Percentiles rank a stretch among this genome's conserved stretches.
Conservation (phyloP, 2,888 invertebrate genomes). For the Agrotis segetum region DNA sequence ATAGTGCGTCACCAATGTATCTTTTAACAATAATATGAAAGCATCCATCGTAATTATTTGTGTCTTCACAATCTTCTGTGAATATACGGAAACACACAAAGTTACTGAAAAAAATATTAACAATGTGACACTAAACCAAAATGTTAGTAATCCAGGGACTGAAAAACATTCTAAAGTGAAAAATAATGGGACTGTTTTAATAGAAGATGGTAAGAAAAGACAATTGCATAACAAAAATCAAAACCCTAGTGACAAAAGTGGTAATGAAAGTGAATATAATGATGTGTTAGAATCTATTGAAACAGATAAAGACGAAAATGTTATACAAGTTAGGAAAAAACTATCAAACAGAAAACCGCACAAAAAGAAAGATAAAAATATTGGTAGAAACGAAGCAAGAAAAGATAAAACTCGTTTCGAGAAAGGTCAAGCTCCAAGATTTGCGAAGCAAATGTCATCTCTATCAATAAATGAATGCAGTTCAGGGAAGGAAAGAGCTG, state of each 20-base stretch:
- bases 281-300: not conserved
- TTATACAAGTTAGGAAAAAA: not conserved
- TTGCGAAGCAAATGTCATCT: not conserved
- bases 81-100: conserved; percentile 1
- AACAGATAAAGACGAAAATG: not conserved
- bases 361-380: not conserved
- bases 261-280: not conserved
- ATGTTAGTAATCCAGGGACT: not conserved
- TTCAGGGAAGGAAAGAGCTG: conserved; percentile 27
- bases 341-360: not conserved
- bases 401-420: not conserved
- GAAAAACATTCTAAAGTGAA: not conserved
- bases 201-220: not conserved
- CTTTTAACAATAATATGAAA: conserved; percentile 27
- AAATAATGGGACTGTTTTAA: not conserved
- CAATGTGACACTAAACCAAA: conserved; percentile 4
- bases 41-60: not conserved
- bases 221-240: not conserved
- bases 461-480: conserved; percentile 20
- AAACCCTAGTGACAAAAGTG: not conserved
- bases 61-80: not conserved
- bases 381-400: not conserved
- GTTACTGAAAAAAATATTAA: not conserved
- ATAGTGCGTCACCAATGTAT: not conserved
- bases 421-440: not conserved